These are phyloP conservation scores for pig (Sus scrofa) DNA, from an alignment of 2,113 vertebrate genomes.

Conservation along the genomic window T2T-Sscrofa CM000818.6:86546501-86547000, in stretches of 20 bases:
- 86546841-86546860: conserved; percentile 54
- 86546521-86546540: neutral
- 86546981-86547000: conserved; percentile 72
- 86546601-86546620: neutral
- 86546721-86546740: neutral
- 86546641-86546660: neutral
- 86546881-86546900: conserved; percentile 78
- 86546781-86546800: neutral
- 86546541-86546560: neutral
- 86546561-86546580: neutral
- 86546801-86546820: conserved; percentile 44
- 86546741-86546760: neutral
- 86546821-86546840: neutral
- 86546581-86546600: neutral
- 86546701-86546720: neutral
- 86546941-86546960: conserved; percentile 73
- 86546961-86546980: conserved; percentile 72
- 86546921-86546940: conserved; percentile 69
- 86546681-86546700: neutral
- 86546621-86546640: neutral
- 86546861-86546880: conserved; percentile 51
- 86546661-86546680: neutral
- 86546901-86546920: neutral
- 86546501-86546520: neutral
- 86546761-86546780: neutral